A percentile compares a stretch with the other conserved stretches of the same genome.
phyloP scores from a whole-genome alignment of 2,888 invertebrate species.

The Agriopis leucophaearia region DNA sequence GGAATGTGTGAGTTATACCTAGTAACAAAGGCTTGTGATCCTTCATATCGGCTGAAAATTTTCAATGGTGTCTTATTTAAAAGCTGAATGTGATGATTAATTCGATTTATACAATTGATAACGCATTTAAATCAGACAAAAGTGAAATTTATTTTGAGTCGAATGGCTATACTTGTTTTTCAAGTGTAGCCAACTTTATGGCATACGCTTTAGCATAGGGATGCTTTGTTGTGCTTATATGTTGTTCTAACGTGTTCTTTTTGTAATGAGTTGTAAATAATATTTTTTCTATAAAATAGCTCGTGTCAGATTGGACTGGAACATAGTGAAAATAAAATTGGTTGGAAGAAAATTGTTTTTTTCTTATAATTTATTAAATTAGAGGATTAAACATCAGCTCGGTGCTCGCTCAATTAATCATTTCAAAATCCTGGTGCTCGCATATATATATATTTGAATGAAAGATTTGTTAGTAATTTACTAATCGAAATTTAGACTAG shows the following conservation, averaged over 20 bases:
- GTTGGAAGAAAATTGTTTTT: no score
- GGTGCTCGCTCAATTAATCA: neutral
- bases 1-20: conserved; percentile 32
- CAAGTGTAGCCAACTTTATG: conserved; percentile 18
- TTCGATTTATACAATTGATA: conserved; percentile 12
- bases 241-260: neutral
- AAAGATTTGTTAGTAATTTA: no score
- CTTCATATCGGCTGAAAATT: neutral
- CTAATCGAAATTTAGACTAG: neutral
- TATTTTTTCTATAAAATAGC: neutral
- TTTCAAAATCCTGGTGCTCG: neutral
- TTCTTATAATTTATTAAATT: neutral
- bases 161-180: neutral
- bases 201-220: conserved; percentile 25
- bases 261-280: neutral
- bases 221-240: neutral
- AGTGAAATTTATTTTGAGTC: neutral
- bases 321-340: neutral
- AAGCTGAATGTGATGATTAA: conserved; percentile 4
- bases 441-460: neutral
- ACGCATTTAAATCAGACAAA: neutral
- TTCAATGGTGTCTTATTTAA: neutral
- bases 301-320: neutral
- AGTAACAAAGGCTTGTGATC: conserved; percentile 39
- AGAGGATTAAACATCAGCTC: no score